phyloP scores from a whole-genome alignment of 2,888 invertebrate genomes.

The Stictocephala bisonia region DNA sequence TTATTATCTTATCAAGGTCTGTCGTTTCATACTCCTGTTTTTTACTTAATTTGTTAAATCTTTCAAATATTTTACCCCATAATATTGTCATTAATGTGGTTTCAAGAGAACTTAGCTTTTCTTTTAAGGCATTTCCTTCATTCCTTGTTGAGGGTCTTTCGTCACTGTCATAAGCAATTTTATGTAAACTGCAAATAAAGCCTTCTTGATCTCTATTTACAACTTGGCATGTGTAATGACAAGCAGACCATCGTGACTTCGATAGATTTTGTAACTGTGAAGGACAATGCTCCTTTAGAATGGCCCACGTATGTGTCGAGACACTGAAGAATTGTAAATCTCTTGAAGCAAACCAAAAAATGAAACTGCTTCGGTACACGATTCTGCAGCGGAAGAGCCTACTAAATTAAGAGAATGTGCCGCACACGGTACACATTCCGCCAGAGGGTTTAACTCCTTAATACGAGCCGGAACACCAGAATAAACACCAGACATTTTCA shows the following conservation, averaged over 20 bases:
- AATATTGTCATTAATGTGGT: not conserved
- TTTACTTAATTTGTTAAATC: not conserved
- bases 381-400: constrained; percentile 10
- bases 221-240: constrained; percentile 15
- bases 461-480: constrained; percentile 23
- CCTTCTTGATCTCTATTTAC: not conserved
- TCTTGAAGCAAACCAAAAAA: constrained; percentile 24
- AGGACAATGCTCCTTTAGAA: constrained; percentile 14
- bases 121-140: constrained; percentile 15
- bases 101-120: constrained; percentile 15
- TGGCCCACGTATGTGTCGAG: not conserved
- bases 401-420: constrained; percentile 12
- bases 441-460: constrained; percentile 14
- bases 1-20: not conserved
- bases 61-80: constrained; percentile 20
- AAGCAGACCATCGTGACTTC: constrained; percentile 15
- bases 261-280: constrained; percentile 34
- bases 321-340: constrained; percentile 16
- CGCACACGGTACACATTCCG: constrained; percentile 11
- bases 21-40: constrained; percentile 14
- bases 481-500: constrained; percentile 27
- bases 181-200: constrained; percentile 20
- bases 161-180: constrained; percentile 28
- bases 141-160: constrained; percentile 29
- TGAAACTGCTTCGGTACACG: constrained; percentile 12